Percentiles rank a stretch among this genome's conserved stretches.
These are phyloP conservation scores for Amblyjoppa fuscipennis DNA, from an alignment of 2,888 invertebrate genomes.

Conservation along the genomic window DNA sequence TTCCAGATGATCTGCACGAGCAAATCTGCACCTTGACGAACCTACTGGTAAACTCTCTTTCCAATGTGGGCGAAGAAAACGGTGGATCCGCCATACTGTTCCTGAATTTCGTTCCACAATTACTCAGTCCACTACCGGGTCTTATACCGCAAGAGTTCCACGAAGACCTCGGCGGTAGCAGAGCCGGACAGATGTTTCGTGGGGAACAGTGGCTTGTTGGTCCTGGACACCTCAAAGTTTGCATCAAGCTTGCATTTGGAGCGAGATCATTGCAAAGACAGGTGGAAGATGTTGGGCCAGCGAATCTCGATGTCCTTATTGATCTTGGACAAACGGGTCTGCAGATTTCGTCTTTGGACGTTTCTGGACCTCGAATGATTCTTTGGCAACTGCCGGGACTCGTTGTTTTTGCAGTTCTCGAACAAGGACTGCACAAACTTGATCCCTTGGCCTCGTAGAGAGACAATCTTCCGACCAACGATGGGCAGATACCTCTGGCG, in stretches of 20 bases:
- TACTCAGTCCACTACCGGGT: background rate
- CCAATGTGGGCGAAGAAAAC: conserved; percentile 69
- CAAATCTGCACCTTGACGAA: conserved; percentile 72
- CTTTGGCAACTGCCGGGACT: conserved; percentile 4
- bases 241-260: conserved; percentile 25
- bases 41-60: conserved; percentile 75
- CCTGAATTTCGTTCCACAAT: conserved; percentile 4
- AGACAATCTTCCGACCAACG: conserved; percentile 66
- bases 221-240: conserved; percentile 1
- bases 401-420: conserved; percentile 17
- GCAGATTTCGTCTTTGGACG: conserved; percentile 4
- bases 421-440: conserved; percentile 25
- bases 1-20: conserved; percentile 26
- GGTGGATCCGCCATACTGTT: conserved; percentile 67
- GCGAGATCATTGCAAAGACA: conserved; percentile 29
- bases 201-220: background rate
- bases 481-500: conserved; percentile 68
- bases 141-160: background rate
- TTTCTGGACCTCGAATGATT: background rate
- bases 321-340: background rate
- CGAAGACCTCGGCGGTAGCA: background rate
- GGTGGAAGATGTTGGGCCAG: background rate
- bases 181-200: background rate
- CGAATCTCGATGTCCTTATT: conserved; percentile 20
- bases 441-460: conserved; percentile 57